phyloP scores from a whole-genome alignment of 2,888 invertebrate species.

The Pristionchus fissidentatus region DNA sequence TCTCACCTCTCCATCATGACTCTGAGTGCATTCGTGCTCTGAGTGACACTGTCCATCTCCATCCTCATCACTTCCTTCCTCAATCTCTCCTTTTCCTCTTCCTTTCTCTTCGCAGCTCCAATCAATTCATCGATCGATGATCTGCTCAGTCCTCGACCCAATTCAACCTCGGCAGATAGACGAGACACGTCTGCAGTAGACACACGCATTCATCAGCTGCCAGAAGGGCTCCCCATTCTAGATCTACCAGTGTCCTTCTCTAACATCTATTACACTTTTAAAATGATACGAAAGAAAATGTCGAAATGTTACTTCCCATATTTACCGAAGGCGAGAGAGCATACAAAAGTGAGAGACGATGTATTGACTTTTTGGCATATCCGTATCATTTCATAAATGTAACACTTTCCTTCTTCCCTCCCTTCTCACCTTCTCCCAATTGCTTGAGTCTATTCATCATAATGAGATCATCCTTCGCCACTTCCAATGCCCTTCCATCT shows the following conservation, averaged over 20 bases:
- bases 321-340: too few relatives aligned
- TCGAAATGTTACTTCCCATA: too few relatives aligned
- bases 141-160: slow-evolving; percentile 21
- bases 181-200: not conserved
- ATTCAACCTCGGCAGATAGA: not conserved
- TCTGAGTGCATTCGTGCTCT: not conserved
- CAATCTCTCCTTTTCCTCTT: slow-evolving; percentile 12
- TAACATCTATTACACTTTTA: too few relatives aligned
- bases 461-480: slow-evolving; percentile 20
- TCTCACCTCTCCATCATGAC: not conserved
- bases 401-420: not conserved
- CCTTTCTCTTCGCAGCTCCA: slow-evolving; percentile 36
- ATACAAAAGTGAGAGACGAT: too few relatives aligned
- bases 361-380: too few relatives aligned
- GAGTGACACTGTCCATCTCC: not conserved
- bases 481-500: not conserved
- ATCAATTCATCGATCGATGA: slow-evolving; percentile 13
- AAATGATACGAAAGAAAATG: too few relatives aligned
- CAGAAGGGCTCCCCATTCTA: too few relatives aligned
- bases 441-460: slow-evolving; percentile 19
- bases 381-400: not conserved
- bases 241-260: too few relatives aligned
- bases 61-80: slow-evolving; percentile 4
- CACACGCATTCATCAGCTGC: not conserved
- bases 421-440: slow-evolving; percentile 17